These are phyloP conservation scores for Drosophila littoralis DNA, from an alignment of 1,140 invertebrate genomes.

Conservation along the genomic window DNA sequence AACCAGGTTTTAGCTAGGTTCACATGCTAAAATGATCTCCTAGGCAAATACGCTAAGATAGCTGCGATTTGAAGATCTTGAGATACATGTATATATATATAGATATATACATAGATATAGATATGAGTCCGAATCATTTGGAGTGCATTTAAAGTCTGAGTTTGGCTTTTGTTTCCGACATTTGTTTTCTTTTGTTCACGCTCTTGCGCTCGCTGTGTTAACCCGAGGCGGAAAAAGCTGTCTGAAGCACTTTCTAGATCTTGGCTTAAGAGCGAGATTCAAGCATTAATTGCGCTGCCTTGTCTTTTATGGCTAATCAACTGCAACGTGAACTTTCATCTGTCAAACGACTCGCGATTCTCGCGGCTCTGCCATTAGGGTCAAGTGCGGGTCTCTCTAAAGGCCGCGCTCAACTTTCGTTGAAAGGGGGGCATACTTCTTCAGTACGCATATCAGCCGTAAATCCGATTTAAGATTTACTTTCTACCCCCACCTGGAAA, in stretches of 20 bases:
- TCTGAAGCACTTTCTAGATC: constrained; percentile 10
- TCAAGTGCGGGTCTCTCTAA: constrained; percentile 20
- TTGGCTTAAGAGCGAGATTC: neutral
- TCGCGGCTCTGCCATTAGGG: constrained; percentile 57
- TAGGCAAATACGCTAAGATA: too few species aligned
- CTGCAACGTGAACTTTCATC: constrained; percentile 54
- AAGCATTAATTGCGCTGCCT: constrained; percentile 7
- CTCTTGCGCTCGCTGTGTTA: neutral
- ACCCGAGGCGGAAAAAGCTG: neutral
- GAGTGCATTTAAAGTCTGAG: neutral
- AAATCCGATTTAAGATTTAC: constrained; percentile 22
- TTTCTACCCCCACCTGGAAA: constrained; percentile 37
- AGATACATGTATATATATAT: too few species aligned
- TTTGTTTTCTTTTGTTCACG: constrained; percentile 6
- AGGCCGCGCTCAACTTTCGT: constrained; percentile 38
- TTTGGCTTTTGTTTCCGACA: neutral
- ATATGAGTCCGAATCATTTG: too few species aligned
- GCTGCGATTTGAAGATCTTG: too few species aligned
- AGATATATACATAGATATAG: too few species aligned
- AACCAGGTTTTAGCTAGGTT: too few species aligned
- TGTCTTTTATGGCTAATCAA: constrained; percentile 49
- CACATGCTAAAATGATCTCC: too few species aligned
- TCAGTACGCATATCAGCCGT: constrained; percentile 21
- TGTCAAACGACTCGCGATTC: constrained; percentile 36
- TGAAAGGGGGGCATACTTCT: neutral